These are phyloP conservation scores for Tetramorium parvispinum DNA, from an alignment of 1,140 invertebrate species.

Conservation along the genomic window DNA sequence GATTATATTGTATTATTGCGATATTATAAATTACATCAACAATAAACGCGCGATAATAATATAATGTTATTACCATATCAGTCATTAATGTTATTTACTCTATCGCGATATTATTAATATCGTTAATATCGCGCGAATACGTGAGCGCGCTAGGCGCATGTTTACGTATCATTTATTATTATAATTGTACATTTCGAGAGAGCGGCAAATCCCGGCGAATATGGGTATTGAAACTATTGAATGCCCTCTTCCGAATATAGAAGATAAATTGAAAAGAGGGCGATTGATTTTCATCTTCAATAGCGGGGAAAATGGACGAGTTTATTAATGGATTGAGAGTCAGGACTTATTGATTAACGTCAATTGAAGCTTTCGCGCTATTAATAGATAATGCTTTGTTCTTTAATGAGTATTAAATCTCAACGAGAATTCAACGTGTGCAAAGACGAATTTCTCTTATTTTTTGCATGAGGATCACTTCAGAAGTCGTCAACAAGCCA, in stretches of 20 bases:
- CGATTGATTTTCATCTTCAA: slow-evolving; percentile 10
- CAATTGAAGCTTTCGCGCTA: background rate
- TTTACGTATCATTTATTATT: slow-evolving; percentile 2
- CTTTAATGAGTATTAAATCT: background rate
- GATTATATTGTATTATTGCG: background rate
- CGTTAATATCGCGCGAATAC: slow-evolving; percentile 2
- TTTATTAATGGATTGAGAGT: slow-evolving; percentile 2
- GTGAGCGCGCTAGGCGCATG: background rate
- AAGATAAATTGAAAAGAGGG: slow-evolving; percentile 26
- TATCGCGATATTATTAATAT: slow-evolving; percentile 6
- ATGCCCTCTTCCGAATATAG: background rate
- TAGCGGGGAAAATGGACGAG: background rate
- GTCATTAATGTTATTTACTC: slow-evolving; percentile 9
- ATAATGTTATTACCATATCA: slow-evolving; percentile 23
- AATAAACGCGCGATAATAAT: slow-evolving; percentile 19
- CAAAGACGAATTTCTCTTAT: background rate
- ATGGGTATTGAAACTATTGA: background rate
- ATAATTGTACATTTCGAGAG: slow-evolving; percentile 5
- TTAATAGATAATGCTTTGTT: background rate
- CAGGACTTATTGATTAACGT: background rate
- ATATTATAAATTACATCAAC: slow-evolving; percentile 25
- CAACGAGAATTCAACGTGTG: background rate
- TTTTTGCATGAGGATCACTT: background rate
- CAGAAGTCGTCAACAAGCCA: background rate
- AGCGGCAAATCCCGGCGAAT: background rate